phyloP scores from a whole-genome alignment of 2,113 vertebrate species.

The Vanacampus margaritifer region DNA sequence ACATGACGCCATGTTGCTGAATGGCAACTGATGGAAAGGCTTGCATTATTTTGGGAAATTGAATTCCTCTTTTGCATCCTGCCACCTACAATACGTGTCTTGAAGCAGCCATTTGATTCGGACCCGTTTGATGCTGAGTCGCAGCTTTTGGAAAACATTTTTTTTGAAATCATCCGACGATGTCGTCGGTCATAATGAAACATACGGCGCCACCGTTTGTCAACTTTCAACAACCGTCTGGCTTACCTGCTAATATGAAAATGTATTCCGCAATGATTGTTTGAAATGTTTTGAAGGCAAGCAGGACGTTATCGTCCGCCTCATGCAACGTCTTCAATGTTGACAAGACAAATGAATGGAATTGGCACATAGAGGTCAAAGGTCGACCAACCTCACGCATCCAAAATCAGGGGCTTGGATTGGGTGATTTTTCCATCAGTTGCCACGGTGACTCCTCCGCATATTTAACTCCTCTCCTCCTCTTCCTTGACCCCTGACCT shows the following conservation, averaged over 20 bases:
- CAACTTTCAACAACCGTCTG: neutral
- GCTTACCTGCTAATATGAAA: no score
- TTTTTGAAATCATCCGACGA: conserved; percentile 17
- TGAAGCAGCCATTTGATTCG: no score
- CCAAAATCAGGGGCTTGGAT: conserved; percentile 21
- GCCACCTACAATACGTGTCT: no score
- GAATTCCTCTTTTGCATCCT: no score
- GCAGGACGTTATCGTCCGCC: no score
- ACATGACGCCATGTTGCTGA: conserved; percentile 3
- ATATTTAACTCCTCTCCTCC: conserved; percentile 47
- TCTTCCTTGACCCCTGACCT: conserved; percentile 29
- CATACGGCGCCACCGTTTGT: neutral
- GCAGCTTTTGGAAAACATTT: conserved; percentile 1
- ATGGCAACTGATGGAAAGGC: conserved; percentile 37
- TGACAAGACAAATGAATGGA: no score
- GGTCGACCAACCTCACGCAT: neutral
- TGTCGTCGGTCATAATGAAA: conserved; percentile 16
- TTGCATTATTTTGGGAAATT: no score
- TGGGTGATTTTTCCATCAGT: conserved; percentile 21
- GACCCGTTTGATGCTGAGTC: no score
- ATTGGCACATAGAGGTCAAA: conserved; percentile 17
- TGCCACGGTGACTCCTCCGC: conserved; percentile 21
- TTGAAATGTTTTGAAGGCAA: no score
- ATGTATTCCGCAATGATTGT: no score
- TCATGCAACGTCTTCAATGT: no score